These are phyloP conservation scores for Mesocentrotus franciscanus DNA, from an alignment of 53 echinoderm and acorn worm genomes.

Conservation along the genomic window DNA sequence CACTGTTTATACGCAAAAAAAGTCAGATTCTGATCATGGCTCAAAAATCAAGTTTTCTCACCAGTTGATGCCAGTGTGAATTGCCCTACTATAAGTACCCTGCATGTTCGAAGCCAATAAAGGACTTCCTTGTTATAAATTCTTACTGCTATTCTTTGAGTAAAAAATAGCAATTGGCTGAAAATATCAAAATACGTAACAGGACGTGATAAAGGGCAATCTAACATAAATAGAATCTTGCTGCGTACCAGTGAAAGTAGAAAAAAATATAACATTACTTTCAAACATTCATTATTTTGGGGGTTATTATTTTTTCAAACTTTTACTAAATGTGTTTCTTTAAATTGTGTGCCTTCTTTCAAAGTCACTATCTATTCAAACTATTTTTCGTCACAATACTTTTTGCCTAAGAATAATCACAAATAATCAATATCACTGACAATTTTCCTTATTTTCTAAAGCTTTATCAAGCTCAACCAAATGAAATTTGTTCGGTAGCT, in stretches of 20 bases:
- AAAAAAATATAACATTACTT: no score
- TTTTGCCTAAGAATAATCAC: no score
- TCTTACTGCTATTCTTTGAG: background rate
- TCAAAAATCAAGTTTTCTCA: background rate
- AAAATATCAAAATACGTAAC: background rate
- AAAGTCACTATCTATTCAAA: no score
- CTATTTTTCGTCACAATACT: no score
- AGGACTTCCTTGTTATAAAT: background rate
- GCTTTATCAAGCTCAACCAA: background rate
- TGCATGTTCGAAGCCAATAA: background rate
- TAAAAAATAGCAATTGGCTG: background rate
- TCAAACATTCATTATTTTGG: background rate
- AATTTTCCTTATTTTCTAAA: no score
- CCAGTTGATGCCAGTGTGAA: background rate
- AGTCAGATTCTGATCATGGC: background rate
- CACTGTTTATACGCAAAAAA: background rate
- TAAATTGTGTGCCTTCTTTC: no score
- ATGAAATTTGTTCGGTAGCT: no score
- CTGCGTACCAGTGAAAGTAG: background rate
- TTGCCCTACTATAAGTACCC: background rate
- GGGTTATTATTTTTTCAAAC: background rate
- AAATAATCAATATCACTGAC: no score
- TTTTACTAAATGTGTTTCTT: background rate
- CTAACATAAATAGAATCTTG: background rate
- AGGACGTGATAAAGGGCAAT: background rate